Percentiles rank a stretch among this genome's conserved stretches.
Conservation (phyloP, 2,888 invertebrate species). For the Tetragonisca angustula region DNA sequence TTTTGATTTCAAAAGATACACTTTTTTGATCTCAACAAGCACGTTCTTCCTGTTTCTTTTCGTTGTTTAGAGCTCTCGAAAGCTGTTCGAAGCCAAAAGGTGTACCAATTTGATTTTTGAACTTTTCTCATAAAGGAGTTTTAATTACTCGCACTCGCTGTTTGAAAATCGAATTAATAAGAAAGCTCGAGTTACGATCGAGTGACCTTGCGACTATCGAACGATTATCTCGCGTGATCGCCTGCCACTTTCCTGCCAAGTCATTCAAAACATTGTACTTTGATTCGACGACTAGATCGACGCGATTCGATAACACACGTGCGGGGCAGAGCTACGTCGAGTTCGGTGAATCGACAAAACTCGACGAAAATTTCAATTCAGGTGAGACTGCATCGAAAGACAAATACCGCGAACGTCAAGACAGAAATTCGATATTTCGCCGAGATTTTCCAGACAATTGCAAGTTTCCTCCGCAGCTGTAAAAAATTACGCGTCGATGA, state of each 20-base stretch:
- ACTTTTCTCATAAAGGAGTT: no score
- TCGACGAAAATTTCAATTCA: no score
- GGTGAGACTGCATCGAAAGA: no score
- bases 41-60: no score
- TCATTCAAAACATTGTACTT: constrained; percentile 5
- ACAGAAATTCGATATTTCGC: background rate
- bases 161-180: background rate
- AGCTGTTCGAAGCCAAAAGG: no score
- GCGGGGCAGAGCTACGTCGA: background rate
- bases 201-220: constrained; percentile 35
- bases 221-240: constrained; percentile 35
- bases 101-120: no score
- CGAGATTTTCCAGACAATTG: constrained; percentile 11
- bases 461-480: background rate
- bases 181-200: background rate
- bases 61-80: no score
- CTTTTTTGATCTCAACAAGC: no score
- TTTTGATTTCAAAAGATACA: no score
- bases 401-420: no score
- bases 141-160: background rate
- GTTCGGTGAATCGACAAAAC: background rate
- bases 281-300: background rate
- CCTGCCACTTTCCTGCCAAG: constrained; percentile 14
- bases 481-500: constrained; percentile 17
- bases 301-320: no score